Percentiles rank a stretch among this genome's conserved stretches.
These are phyloP conservation scores for Dynastes maya DNA, from an alignment of 2,888 invertebrate genomes.

Conservation along the genomic window DNA sequence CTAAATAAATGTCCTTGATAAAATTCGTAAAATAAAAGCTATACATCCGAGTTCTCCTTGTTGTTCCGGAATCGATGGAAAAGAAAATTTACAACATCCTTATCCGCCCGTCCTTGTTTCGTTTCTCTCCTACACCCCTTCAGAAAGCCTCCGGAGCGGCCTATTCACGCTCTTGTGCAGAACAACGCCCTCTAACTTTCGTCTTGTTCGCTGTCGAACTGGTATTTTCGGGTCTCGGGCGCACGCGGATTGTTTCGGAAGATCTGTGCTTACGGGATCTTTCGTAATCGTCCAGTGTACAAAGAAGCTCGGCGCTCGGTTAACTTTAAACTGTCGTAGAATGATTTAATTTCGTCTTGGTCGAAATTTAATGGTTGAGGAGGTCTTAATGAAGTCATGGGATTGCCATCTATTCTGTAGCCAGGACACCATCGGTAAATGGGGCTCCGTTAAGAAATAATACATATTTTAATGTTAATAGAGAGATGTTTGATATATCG, in stretches of 20 bases:
- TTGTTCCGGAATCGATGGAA: neutral
- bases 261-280: neutral
- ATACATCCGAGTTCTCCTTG: too few species aligned
- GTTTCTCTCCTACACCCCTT: neutral
- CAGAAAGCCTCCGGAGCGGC: neutral
- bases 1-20: too few species aligned
- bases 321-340: conserved; percentile 10
- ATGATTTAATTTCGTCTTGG: conserved; percentile 19
- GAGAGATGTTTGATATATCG: too few species aligned
- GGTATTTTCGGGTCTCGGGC: neutral
- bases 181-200: conserved; percentile 4
- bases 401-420: neutral
- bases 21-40: too few species aligned
- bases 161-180: conserved; percentile 7
- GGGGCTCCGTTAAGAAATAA: neutral
- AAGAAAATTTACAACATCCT: neutral
- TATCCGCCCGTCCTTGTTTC: neutral
- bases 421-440: neutral
- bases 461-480: too few species aligned
- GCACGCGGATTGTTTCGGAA: neutral
- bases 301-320: neutral
- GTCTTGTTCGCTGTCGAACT: neutral
- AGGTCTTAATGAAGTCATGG: neutral
- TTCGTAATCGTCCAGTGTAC: neutral
- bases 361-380: conserved; percentile 17